Evolutionary conservation across 2,113 vertebrate species (phyloP), one percentile per base, ranked within the genome.

Genomic region (Nothobranchius kuhntae): DNA sequence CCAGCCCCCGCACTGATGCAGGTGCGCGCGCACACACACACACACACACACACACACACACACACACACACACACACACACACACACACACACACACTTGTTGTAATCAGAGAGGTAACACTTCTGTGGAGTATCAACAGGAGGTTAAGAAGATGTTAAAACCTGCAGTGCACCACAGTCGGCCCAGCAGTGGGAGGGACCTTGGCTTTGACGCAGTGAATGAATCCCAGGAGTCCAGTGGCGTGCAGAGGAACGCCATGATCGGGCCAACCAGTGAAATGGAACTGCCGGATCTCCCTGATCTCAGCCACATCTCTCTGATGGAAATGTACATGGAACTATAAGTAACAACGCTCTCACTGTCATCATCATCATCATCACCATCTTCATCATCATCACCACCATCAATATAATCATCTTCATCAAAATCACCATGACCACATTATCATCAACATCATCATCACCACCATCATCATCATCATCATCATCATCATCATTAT

Each of bases 221-320:
- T 94, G 80, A 99, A 99, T 0, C 96, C 98, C 62, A 99, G 92
- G 64, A 99, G 92, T 24, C 97, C 97, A 0, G 96, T 99, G 1
- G 98, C 95, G 0, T 99, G 96, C 71, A 97, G 96, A 0, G 98
- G 98, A 0, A 99, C 98, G 0, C 98, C 97, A 0, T 99, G 98
- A 73, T 99, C 98, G 0, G 97, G 97, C 98, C 98, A 99, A 42
- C 97, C 96, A 0, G 97, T 99, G 93, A 99, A 99, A 80, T 99
- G 97, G 47, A 98, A 98, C 89, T 98, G 97, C 10, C 95, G 93
- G 84, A 99, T 98, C 89, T 99, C 97, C 58, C 96, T 91, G 86
- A 98, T 98, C 86, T 99, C 97, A 12, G 96, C 96, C 76, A 95
- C 91, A 1, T 95, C 97, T 82, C 96, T 95, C 97, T 99, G 76